These are phyloP conservation scores for Drosophila prosaltans DNA, from an alignment of 1,140 invertebrate species.

Conservation along the genomic window DNA sequence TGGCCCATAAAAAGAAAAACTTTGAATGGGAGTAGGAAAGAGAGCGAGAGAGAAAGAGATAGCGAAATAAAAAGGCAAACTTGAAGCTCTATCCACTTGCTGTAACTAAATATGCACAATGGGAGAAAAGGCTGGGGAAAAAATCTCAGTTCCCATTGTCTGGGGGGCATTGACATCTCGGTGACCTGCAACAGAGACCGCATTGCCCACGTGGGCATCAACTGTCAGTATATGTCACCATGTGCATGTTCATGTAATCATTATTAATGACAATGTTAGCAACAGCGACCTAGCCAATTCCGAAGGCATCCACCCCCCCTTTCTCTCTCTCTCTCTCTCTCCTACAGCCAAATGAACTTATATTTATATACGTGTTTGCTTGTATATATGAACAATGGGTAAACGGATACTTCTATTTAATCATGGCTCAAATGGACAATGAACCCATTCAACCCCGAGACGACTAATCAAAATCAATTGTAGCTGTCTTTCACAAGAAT, in stretches of 20 bases:
- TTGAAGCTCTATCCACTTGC: slow-evolving; percentile 16
- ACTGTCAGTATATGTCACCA: slow-evolving; percentile 33
- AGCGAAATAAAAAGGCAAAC: slow-evolving; percentile 1
- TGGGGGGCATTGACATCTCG: slow-evolving; percentile 34
- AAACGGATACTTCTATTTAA: slow-evolving; percentile 28
- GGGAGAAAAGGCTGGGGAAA: not conserved
- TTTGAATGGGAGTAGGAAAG: slow-evolving; percentile 15
- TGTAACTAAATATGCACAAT: slow-evolving; percentile 12
- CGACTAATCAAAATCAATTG: slow-evolving; percentile 10
- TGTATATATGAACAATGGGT: slow-evolving; percentile 7
- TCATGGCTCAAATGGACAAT: slow-evolving; percentile 17
- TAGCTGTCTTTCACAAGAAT: not conserved
- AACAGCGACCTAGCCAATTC: slow-evolving; percentile 1
- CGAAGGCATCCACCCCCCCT: not conserved
- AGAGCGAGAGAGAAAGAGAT: slow-evolving; percentile 29
- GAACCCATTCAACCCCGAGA: slow-evolving; percentile 1
- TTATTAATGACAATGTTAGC: slow-evolving; percentile 39
- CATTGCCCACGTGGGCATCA: slow-evolving; percentile 35
- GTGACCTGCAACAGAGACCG: slow-evolving; percentile 25
- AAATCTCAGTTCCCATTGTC: slow-evolving; percentile 16
- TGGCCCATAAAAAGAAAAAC: slow-evolving; percentile 33
- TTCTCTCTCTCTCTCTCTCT: no score
- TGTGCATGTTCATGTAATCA: slow-evolving; percentile 42
- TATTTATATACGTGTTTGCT: no score
- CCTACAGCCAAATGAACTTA: no score